A percentile compares a stretch with the other conserved stretches of the same genome.
These are phyloP conservation scores for Oxyura jamaicensis DNA, from an alignment of 2,113 vertebrate species.

Conservation along the genomic window DNA sequence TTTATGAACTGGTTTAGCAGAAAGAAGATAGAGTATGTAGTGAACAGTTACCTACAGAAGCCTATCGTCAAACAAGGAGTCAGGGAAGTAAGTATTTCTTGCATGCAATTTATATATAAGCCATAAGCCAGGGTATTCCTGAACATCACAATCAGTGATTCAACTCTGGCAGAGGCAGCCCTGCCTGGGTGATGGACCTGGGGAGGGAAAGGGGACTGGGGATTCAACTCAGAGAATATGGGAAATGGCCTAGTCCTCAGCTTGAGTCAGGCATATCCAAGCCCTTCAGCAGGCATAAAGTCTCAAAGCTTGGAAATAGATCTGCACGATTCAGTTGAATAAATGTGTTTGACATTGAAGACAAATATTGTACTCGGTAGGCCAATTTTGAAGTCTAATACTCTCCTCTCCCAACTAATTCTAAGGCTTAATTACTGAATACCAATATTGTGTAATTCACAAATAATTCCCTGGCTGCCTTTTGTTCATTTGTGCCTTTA, in stretches of 20 bases:
- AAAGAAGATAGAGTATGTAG: not conserved
- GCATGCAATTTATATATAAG: not conserved
- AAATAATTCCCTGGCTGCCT: constrained; percentile 65
- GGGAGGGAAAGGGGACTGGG: not conserved
- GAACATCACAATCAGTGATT: not conserved
- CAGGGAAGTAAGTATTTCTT: not conserved
- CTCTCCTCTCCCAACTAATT: constrained; percentile 59
- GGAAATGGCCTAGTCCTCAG: not conserved
- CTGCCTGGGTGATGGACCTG: not conserved
- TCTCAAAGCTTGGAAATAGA: constrained; percentile 30
- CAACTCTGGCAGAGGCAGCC: not conserved
- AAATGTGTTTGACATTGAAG: constrained; percentile 66
- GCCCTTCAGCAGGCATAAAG: constrained; percentile 18
- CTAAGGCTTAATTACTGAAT: constrained; percentile 65
- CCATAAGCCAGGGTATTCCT: not conserved
- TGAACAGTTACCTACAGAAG: constrained; percentile 3
- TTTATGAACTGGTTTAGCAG: not conserved
- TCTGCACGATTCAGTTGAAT: constrained; percentile 55
- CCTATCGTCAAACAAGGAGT: not conserved
- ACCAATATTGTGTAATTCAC: constrained; percentile 60
- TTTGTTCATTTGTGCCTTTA: constrained; percentile 55
- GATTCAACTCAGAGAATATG: not conserved
- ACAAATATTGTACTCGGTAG: constrained; percentile 66
- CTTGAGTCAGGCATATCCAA: constrained; percentile 37
- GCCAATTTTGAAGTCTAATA: constrained; percentile 64